Conservation (phyloP, 2,888 invertebrate genomes). For the Folsomia manolachei region DNA sequence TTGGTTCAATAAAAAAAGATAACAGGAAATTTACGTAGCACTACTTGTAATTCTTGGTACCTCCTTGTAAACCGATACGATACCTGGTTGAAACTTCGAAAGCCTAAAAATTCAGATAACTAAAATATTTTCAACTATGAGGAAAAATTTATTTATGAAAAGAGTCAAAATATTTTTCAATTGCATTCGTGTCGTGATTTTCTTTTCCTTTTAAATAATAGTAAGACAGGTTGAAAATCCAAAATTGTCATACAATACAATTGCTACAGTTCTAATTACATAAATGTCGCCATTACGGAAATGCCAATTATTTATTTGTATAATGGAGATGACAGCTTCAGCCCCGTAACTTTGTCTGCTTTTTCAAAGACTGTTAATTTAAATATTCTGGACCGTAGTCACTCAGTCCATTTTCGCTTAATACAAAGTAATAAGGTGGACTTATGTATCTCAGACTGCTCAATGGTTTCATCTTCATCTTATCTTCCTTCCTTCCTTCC, state of each 20-base stretch:
- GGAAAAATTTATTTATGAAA: constrained; percentile 16
- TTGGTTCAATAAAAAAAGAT: constrained; percentile 6
- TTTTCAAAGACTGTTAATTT: constrained; percentile 17
- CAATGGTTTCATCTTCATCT: constrained; percentile 2
- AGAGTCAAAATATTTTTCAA: constrained; percentile 11
- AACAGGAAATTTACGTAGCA: constrained; percentile 1
- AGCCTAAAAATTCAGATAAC: constrained; percentile 25
- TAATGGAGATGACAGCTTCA: not conserved
- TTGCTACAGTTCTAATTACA: not conserved
- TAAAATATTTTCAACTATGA: constrained; percentile 17
- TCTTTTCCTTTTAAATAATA: not conserved
- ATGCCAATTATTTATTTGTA: not conserved
- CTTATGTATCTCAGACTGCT: constrained; percentile 19
- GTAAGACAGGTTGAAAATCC: constrained; percentile 1
- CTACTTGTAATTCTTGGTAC: constrained; percentile 12
- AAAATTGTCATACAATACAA: constrained; percentile 14
- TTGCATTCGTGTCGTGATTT: constrained; percentile 9
- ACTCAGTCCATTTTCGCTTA: constrained; percentile 11
- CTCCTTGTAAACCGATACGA: constrained; percentile 13
- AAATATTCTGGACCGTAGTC: constrained; percentile 6
- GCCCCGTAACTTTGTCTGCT: not conserved
- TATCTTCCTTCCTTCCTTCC: not conserved
- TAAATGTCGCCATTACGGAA: constrained; percentile 12
- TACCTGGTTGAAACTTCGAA: constrained; percentile 22
- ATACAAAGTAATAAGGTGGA: constrained; percentile 7